A percentile compares a stretch with the other conserved stretches of the same genome.
Conservation (phyloP, 2,797 vertebrate genomes). For the Thamnophis elegans region DNA sequence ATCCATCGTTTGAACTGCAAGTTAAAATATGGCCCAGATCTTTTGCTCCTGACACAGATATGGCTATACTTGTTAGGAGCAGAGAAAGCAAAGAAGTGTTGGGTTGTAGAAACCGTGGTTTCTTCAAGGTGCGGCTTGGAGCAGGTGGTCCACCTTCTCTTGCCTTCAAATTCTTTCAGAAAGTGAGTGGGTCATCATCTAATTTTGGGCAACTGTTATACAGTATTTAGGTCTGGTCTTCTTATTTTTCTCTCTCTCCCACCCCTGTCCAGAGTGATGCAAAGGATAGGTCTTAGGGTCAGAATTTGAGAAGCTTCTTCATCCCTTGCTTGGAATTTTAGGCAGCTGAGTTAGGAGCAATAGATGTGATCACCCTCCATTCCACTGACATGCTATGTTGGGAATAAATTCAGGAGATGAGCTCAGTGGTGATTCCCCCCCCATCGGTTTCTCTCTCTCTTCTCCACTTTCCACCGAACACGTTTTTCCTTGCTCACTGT, state of each 20-base stretch:
- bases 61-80: neutral
- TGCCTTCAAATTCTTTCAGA: neutral
- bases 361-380: constrained; percentile 28
- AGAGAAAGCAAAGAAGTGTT: neutral
- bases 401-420: constrained; percentile 16
- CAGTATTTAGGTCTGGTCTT: neutral
- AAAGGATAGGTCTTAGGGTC: accelerated
- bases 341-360: constrained; percentile 1
- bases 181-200: neutral
- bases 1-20: neutral
- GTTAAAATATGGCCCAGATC: neutral
- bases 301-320: neutral
- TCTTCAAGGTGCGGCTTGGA: neutral
- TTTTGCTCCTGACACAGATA: neutral
- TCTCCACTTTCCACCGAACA: neutral
- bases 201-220: neutral
- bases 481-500: neutral
- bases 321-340: constrained; percentile 3
- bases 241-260: neutral
- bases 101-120: neutral
- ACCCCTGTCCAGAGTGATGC: accelerated
- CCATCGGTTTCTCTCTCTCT: neutral
- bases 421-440: neutral
- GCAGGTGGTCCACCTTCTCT: neutral
- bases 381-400: constrained; percentile 51